Conservation (phyloP, 2,113 vertebrate genomes). For the Labeo catla region DNA sequence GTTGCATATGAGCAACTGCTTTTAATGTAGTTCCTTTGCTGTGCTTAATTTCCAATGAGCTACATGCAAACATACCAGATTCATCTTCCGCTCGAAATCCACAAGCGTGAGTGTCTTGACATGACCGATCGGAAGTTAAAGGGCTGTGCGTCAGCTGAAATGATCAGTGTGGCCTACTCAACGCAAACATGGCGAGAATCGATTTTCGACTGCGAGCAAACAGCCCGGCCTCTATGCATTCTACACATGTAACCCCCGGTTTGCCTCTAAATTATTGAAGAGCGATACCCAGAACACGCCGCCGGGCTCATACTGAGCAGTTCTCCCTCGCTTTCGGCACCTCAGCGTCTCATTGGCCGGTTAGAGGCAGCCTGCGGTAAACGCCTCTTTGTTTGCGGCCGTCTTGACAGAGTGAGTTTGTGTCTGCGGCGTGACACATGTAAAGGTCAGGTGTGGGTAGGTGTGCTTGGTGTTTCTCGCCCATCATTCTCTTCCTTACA, state of each 20-base stretch:
- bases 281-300: constrained; percentile 35
- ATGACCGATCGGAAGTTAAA: constrained; percentile 22
- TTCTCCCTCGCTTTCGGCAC: not conserved
- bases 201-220: constrained; percentile 54
- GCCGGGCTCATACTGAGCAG: constrained; percentile 31
- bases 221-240: constrained; percentile 47
- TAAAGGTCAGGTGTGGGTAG: constrained; percentile 39
- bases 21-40: not conserved
- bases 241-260: constrained; percentile 49
- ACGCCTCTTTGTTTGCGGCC: constrained; percentile 37
- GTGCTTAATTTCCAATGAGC: not conserved
- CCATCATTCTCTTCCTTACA: constrained; percentile 23
- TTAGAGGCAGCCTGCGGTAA: not conserved
- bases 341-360: not conserved
- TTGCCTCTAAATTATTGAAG: constrained; percentile 58
- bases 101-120: constrained; percentile 1
- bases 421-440: not conserved
- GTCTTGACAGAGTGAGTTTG: not conserved
- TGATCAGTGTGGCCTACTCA: constrained; percentile 39
- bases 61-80: not conserved
- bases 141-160: not conserved
- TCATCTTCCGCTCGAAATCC: not conserved
- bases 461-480: not conserved
- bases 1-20: not conserved
- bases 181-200: constrained; percentile 50